Evolutionary conservation across 2,888 invertebrate genomes (phyloP).

Genomic region (Noctua janthe): DNA sequence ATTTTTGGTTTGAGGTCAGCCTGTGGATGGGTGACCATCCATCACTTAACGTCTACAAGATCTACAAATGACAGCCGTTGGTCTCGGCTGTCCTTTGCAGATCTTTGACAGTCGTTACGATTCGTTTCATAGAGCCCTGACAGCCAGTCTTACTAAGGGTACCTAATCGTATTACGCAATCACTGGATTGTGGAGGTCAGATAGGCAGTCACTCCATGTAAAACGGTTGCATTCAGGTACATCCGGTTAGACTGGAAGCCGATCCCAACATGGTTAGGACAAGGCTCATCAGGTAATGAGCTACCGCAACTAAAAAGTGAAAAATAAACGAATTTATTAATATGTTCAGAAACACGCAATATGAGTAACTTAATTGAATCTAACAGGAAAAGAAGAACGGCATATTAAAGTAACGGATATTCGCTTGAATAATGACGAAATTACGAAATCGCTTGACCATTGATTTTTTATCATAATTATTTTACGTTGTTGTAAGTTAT

Average conservation of each 20-base stretch:
- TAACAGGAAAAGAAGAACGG: neutral
- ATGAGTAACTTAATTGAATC: neutral
- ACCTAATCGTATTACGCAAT: no score
- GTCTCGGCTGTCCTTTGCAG: no score
- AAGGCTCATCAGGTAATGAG: neutral
- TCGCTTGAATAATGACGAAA: conserved; percentile 15
- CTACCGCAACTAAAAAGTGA: neutral
- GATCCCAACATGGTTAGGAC: neutral
- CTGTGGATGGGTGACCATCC: no score
- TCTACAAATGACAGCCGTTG: no score
- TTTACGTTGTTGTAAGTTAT: neutral
- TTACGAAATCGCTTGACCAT: conserved; percentile 9
- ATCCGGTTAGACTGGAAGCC: neutral
- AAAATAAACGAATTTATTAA: neutral
- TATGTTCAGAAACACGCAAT: neutral
- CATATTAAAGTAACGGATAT: conserved; percentile 24
- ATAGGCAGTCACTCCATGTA: neutral
- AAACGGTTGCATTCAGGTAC: neutral
- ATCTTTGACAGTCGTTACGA: no score
- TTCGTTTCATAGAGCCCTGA: no score
- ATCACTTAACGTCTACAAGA: no score
- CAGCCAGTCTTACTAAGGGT: no score
- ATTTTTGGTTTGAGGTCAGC: no score
- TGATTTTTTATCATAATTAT: neutral
- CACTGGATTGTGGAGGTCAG: no score